Evolutionary conservation across 1,140 invertebrate species (phyloP).

Genomic region (Sycophaga agraensis): DNA sequence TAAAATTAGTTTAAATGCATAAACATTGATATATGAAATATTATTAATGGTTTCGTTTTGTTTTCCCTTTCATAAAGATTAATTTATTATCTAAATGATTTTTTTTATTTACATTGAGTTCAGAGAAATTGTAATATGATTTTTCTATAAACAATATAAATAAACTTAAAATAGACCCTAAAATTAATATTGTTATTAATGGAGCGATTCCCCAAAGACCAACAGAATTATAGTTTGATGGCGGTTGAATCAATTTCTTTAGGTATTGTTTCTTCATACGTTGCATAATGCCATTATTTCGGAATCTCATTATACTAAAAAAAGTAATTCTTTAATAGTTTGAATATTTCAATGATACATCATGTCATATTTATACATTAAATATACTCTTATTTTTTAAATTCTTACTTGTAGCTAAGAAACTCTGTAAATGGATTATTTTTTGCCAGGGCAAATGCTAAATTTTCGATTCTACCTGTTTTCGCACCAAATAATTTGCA

Average conservation of each 20-base stretch:
- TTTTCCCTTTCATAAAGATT: too few relatives aligned
- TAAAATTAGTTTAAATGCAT: too few relatives aligned
- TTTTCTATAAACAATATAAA: neutral
- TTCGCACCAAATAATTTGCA: conserved; percentile 3
- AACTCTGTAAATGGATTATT: conserved; percentile 9
- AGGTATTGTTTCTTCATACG: neutral
- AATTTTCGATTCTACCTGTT: conserved; percentile 1
- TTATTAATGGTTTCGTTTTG: too few relatives aligned
- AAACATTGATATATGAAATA: too few relatives aligned
- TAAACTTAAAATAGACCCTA: neutral
- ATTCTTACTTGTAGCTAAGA: conserved; percentile 20
- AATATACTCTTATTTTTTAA: neutral
- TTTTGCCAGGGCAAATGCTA: conserved; percentile 13
- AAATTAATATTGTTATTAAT: neutral
- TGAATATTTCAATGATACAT: neutral
- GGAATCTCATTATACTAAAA: neutral
- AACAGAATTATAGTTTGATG: neutral
- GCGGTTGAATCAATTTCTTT: neutral
- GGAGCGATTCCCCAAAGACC: conserved; percentile 1
- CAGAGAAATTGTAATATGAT: neutral
- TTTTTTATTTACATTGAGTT: neutral
- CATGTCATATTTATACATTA: neutral
- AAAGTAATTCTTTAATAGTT: neutral
- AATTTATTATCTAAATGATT: too few relatives aligned
- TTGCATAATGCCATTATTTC: neutral